Conservation (phyloP, 2,113 vertebrate genomes). For the Ictalurus furcatus region DNA sequence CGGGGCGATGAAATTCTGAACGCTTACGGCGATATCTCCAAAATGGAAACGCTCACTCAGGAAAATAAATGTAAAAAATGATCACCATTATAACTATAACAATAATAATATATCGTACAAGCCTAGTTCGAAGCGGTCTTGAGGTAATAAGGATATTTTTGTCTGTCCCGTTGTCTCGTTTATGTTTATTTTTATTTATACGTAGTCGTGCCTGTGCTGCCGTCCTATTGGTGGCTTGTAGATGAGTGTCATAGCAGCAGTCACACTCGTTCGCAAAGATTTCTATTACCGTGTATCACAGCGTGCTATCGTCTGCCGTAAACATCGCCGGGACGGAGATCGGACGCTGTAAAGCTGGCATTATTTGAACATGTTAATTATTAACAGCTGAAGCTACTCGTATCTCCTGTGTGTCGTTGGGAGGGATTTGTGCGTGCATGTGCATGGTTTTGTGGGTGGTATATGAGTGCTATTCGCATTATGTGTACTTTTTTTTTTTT, state of each 20-base stretch:
- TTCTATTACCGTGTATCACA: not conserved
- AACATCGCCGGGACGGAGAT: not conserved
- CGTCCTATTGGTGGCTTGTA: not conserved
- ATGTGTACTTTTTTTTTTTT: not conserved
- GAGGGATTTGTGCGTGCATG: not conserved
- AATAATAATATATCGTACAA: not conserved
- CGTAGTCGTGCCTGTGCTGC: not conserved
- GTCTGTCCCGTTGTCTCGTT: not conserved
- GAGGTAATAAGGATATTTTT: not conserved
- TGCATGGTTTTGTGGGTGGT: not conserved
- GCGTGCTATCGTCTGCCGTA: not conserved
- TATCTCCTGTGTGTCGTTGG: not conserved
- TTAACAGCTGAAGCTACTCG: not conserved
- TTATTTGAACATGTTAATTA: slow-evolving; percentile 4
- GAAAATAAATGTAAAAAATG: too few relatives aligned
- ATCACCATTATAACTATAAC: too few relatives aligned
- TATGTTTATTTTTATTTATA: not conserved
- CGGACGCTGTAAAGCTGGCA: not conserved
- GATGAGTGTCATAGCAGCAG: not conserved
- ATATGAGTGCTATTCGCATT: not conserved
- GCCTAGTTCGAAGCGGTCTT: not conserved
- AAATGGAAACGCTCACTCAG: not conserved
- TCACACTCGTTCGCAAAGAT: not conserved
- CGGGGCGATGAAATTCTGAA: not conserved
- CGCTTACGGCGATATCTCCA: not conserved